These are phyloP conservation scores for Anneissia japonica DNA, from an alignment of 35 echinoderm and acorn worm species.

Conservation along the genomic window DNA sequence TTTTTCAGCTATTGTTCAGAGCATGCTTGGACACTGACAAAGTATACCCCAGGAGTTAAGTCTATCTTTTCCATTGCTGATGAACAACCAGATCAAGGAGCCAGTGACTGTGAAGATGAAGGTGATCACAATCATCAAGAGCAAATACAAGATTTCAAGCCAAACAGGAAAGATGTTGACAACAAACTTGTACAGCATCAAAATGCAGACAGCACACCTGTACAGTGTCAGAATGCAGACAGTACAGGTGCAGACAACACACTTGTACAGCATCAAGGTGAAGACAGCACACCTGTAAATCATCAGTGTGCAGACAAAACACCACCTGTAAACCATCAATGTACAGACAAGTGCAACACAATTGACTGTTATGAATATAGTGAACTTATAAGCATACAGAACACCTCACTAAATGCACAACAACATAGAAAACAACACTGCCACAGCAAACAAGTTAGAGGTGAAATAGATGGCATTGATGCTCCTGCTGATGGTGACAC, in stretches of 20 bases:
- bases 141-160: background rate
- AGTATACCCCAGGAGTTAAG: slow-evolving; percentile 60
- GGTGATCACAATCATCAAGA: background rate
- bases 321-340: background rate
- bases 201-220: background rate
- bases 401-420: background rate
- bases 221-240: background rate
- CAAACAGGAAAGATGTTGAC: background rate
- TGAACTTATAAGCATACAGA: background rate
- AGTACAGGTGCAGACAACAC: too few relatives aligned
- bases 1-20: slow-evolving; percentile 59
- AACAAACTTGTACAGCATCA: background rate
- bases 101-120: background rate
- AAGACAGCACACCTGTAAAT: background rate
- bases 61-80: slow-evolving; percentile 59
- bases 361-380: background rate
- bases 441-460: background rate
- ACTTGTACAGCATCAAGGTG: too few relatives aligned
- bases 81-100: slow-evolving; percentile 35
- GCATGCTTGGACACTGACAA: slow-evolving; percentile 55
- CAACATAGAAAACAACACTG: background rate
- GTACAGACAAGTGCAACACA: background rate
- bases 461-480: background rate
- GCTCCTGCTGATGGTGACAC: slow-evolving; percentile 9
- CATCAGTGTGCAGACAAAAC: background rate